Conservation (phyloP, 1,140 invertebrate genomes). For the Ridgeia piscesae region DNA sequence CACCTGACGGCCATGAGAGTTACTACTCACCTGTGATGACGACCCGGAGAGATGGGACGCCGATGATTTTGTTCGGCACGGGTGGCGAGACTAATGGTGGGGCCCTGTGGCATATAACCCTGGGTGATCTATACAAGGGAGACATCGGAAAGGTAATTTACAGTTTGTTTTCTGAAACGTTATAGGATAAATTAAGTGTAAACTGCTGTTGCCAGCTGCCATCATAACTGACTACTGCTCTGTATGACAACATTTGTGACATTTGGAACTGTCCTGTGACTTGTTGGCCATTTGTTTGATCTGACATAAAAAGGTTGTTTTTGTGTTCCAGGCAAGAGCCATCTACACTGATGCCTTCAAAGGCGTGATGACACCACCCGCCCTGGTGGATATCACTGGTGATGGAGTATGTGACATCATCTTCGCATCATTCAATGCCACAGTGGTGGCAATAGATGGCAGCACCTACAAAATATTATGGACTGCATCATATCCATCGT, state of each 20-base stretch:
- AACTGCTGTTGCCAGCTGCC: no score
- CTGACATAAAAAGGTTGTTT: background rate
- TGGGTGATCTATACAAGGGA: conserved; percentile 64
- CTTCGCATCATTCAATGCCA: conserved; percentile 74
- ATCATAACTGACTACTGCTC: no score
- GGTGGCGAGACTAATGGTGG: conserved; percentile 75
- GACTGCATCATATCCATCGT: conserved; percentile 70
- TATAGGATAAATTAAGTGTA: background rate
- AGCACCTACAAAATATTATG: conserved; percentile 69
- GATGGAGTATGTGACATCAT: conserved; percentile 75
- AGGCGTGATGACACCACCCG: conserved; percentile 67
- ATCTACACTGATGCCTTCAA: conserved; percentile 53
- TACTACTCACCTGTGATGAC: conserved; percentile 71
- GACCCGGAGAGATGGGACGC: conserved; percentile 45
- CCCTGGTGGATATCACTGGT: conserved; percentile 73
- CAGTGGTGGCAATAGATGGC: conserved; percentile 74
- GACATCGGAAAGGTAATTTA: conserved; percentile 60
- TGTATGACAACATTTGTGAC: no score
- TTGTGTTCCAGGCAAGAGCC: conserved; percentile 1
- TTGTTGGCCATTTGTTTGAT: background rate
- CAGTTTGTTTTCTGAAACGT: background rate
- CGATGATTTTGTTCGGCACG: conserved; percentile 70
- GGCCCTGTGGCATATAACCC: conserved; percentile 67
- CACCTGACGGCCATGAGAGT: conserved; percentile 69
- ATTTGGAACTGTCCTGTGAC: background rate